A percentile compares a stretch with the other conserved stretches of the same genome.
Conservation (phyloP, 2,797 vertebrate species). For the Chloroceryle inda region DNA sequence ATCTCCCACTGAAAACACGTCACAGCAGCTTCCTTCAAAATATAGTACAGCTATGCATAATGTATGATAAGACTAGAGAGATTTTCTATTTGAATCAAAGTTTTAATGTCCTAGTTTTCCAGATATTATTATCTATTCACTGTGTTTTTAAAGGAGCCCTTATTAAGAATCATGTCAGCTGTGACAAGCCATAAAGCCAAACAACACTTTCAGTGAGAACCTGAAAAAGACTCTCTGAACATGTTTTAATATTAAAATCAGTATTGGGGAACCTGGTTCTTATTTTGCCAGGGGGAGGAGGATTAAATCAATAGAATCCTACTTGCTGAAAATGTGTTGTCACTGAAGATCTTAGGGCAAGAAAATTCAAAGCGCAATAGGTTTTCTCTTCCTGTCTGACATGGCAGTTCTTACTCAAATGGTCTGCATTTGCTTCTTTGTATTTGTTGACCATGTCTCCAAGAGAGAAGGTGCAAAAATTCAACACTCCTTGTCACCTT, state of each 20-base stretch:
- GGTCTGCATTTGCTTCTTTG: not conserved
- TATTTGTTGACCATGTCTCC: not conserved
- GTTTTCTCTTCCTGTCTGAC: not conserved
- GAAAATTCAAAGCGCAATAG: not conserved
- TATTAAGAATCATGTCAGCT: slow-evolving; percentile 42
- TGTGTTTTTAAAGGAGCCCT: slow-evolving; percentile 27
- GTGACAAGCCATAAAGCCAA: slow-evolving; percentile 22
- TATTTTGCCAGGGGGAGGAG: not conserved
- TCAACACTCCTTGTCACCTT: not conserved
- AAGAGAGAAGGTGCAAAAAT: not conserved
- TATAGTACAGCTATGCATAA: slow-evolving; percentile 49
- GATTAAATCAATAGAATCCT: not conserved
- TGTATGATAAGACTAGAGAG: slow-evolving; percentile 16
- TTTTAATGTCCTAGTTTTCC: slow-evolving; percentile 64
- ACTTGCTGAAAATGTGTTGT: not conserved
- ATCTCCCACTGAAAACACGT: slow-evolving; percentile 42
- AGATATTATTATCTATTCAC: slow-evolving; percentile 54
- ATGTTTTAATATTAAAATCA: slow-evolving; percentile 20
- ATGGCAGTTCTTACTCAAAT: not conserved
- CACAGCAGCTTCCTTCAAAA: slow-evolving; percentile 58
- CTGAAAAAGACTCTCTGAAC: not conserved
- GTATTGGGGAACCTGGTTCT: not conserved
- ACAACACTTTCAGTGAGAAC: not conserved
- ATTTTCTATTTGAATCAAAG: slow-evolving; percentile 48
- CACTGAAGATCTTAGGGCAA: not conserved